Base-by-base conservation (phyloP, 1,140 invertebrate species). In the Penaeus indicus region DNA sequence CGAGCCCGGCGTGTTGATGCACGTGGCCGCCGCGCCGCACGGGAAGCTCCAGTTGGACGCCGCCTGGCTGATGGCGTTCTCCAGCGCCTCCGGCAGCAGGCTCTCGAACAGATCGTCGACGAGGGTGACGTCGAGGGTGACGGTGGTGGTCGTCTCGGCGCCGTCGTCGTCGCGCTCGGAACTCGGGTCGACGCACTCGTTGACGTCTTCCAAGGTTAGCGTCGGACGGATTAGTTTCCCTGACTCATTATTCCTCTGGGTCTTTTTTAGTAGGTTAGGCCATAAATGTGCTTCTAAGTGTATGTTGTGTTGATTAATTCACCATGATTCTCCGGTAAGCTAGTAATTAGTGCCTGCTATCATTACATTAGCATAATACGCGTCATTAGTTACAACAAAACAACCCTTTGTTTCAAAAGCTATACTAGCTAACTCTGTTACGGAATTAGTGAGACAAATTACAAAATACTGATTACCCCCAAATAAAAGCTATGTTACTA, bases 11-110 rank as follows among this genome's bases (percentile, higher is more conserved):
- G 94, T 94, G 91, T 98, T 98, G 25, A 96, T 93, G 92, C 97
- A 98, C 92, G 96, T 95, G 3, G 97, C 97, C 63, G 96, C 96
- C 91, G 96, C 96, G 8, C 96, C 96, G 92, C 97, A 98, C 5
- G 95, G 95, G 91, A 88, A 86, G 38, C 89, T 79, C 79, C 91
- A 91, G 80, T 90, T 91, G 90, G 86, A 92, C 86, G 94, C 95
- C 91, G 96, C 96, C 93, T 97, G 96, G 61, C 96, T 96, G 42
- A 94, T 93, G 93, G 94, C 96, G 84, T 54, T 54, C 54, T 54
- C 96, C 96, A 69, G 95, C 94, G 19, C 96, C 96, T 93, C 96
- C 97, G 1, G 94, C 91, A 92, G 96, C 97, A 86, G 94, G 93
- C 93, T 95, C 97, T 88, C 94, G 47, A 86, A 38, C 10, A 86